These are phyloP conservation scores for Nectonema munidae DNA, from an alignment of 2,888 invertebrate species.

Conservation along the genomic window DNA sequence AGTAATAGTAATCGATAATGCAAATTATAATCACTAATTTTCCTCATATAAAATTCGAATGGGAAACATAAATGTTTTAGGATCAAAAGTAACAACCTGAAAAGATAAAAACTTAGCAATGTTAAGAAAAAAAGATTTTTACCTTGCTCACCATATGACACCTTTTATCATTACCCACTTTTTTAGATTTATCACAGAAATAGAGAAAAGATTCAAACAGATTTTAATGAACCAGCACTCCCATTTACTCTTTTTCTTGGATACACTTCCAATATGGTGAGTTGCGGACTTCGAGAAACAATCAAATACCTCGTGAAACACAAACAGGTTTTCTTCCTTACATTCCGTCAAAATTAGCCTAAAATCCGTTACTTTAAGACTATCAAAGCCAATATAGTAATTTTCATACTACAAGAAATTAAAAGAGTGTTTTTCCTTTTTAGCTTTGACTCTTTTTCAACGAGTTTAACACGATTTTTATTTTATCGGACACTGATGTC, in stretches of 20 bases:
- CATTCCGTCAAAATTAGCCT: constrained; percentile 2
- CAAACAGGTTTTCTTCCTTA: constrained; percentile 31
- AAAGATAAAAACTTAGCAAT: too few species aligned
- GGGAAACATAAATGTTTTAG: too few species aligned
- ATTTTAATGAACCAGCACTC: not conserved
- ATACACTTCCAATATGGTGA: constrained; percentile 83
- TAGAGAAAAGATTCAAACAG: not conserved
- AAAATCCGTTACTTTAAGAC: too few species aligned
- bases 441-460: constrained; percentile 6
- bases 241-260: constrained; percentile 74
- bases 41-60: too few species aligned
- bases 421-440: constrained; percentile 6
- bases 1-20: too few species aligned
- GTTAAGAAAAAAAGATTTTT: too few species aligned
- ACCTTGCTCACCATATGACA: too few species aligned
- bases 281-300: constrained; percentile 64
- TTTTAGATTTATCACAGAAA: not conserved
- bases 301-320: constrained; percentile 52
- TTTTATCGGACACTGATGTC: too few species aligned
- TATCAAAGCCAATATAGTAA: too few species aligned
- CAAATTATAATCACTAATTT: too few species aligned
- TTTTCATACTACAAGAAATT: too few species aligned
- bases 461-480: constrained; percentile 15
- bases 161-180: not conserved
- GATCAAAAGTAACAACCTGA: too few species aligned